Evolutionary conservation across 2,888 invertebrate species (phyloP).

Genomic region (Acrobasis suavella): DNA sequence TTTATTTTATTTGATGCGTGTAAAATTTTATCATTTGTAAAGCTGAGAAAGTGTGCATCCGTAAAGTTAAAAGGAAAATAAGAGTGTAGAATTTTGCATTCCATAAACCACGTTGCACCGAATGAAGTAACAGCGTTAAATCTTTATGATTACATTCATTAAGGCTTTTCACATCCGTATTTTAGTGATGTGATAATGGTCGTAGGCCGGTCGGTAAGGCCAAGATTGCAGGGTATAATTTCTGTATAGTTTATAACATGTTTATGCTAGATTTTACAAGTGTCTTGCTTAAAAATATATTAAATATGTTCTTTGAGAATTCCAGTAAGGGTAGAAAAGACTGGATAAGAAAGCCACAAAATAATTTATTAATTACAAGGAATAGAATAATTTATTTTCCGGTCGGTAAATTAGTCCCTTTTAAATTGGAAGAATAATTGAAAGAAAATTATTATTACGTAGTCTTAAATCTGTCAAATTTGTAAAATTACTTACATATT

Average conservation of each 20-base stretch:
- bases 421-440: too few species aligned
- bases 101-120: conserved; percentile 56
- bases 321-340: too few species aligned
- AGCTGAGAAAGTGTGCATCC: conserved; percentile 70
- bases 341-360: too few species aligned
- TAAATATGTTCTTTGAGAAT: neutral
- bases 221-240: neutral
- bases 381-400: too few species aligned
- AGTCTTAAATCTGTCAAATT: too few species aligned
- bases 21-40: conserved; percentile 64
- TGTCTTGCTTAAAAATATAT: neutral
- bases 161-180: neutral
- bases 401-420: too few species aligned
- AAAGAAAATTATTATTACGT: too few species aligned
- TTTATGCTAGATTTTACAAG: conserved; percentile 2
- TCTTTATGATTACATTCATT: neutral
- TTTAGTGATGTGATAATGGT: conserved; percentile 7
- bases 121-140: conserved; percentile 44
- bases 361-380: too few species aligned
- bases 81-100: conserved; percentile 69
- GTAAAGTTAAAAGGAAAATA: conserved; percentile 70
- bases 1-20: conserved; percentile 39
- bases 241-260: neutral
- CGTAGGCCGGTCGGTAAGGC: neutral
- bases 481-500: too few species aligned